Base-by-base conservation (phyloP, 2,797 vertebrate genomes). In the Dryobates pubescens region DNA sequence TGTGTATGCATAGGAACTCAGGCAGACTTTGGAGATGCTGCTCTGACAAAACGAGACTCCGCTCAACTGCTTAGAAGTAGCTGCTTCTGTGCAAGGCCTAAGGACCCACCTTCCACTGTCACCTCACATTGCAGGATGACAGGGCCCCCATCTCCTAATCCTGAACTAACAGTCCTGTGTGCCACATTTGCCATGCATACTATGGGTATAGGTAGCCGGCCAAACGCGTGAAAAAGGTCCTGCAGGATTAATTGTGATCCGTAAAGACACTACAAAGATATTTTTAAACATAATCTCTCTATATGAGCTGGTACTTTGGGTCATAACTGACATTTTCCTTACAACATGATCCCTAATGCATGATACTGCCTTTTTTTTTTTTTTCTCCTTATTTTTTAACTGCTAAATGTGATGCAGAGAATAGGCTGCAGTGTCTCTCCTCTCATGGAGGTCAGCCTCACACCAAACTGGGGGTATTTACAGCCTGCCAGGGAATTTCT, bases 1-100 rank as follows among this genome's bases (percentile, higher is more conserved):
- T 22, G 10, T 51, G 12, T 5, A 7, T 0, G 0, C 9, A 19
- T 0, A 63, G 34, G n/a, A 62, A 36, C 13, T 32, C 63, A 58
- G n/a, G 27, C 71, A 16, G 24, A 36, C 9, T 5, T 51, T 51
- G 19, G 36, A 47, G 34, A 22, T 79, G 23, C 14, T 47, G 10
- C 12, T 41, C 90, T n/a, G 17, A 43, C 1, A 3, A 70, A 70
- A 47, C 10, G 58, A 58, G 43, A 17, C 27, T 51, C 23, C 9
- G 13, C 13, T 23, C n/a, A 19, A 54, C 41, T 57, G n/a, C 61
- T 68, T 58, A 36, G 15, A 61, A 36, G 32, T 26, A 61, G 20
- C 58, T 71, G 29, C 24, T 53, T 54, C 67, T 27, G 17, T 38
- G 34, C 17, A 56, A 56, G 26, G 9, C 24, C 30, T 59, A 67